Evolutionary conservation across 2,888 invertebrate species (phyloP).

Genomic region (Clepsis dumicolana): DNA sequence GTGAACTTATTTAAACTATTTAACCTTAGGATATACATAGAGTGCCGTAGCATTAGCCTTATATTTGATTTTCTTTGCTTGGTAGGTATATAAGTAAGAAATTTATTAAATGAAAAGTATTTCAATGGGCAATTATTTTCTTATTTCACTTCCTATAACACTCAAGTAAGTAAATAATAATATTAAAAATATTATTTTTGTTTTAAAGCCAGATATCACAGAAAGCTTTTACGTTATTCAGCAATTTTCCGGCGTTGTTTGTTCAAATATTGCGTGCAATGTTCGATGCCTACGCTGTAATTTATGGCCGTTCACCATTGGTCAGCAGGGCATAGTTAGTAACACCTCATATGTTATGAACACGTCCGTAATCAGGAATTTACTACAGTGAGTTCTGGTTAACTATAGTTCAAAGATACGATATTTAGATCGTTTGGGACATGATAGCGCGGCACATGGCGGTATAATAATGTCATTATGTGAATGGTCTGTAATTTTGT

Average conservation of each 20-base stretch:
- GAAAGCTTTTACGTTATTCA: neutral
- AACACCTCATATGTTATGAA: constrained; percentile 14
- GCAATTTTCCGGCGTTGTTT: neutral
- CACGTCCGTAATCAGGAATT: constrained; percentile 6
- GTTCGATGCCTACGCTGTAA: neutral
- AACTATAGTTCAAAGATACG: constrained; percentile 13
- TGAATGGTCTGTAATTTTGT: constrained; percentile 31
- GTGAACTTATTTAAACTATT: no score
- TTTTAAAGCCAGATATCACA: no score
- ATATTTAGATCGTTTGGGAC: constrained; percentile 31
- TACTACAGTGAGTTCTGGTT: neutral
- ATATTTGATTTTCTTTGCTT: no score
- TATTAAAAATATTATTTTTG: no score
- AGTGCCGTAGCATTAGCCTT: no score
- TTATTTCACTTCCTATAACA: no score
- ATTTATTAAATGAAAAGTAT: no score
- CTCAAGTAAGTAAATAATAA: no score
- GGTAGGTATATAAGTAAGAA: no score
- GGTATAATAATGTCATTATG: constrained; percentile 41
- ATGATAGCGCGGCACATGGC: constrained; percentile 22
- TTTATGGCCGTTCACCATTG: constrained; percentile 3
- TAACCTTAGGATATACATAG: no score
- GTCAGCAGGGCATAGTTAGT: constrained; percentile 20
- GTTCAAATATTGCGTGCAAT: neutral
- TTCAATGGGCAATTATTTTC: no score